Base-by-base conservation (phyloP, 2,113 vertebrate genomes). In the Pelecanus crispus region DNA sequence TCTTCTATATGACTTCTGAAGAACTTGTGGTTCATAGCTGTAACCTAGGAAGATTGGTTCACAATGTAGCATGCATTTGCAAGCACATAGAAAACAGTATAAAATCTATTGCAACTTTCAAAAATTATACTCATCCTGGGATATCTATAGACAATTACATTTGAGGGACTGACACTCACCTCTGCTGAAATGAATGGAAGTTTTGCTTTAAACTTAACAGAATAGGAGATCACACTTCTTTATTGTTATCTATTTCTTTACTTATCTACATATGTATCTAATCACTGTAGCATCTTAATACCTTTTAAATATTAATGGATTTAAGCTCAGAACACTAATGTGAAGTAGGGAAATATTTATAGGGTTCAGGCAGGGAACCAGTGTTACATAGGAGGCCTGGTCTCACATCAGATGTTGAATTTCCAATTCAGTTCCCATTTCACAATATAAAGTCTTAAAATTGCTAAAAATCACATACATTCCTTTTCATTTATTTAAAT, bases 1-100 rank as follows among this genome's bases (percentile, higher is more conserved):
- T 98, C 98, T 92, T 99, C 99, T 94, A 99, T 50, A 53, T 98
- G 98, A 81, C 81, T 98, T 52, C 98, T 98, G 96, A 99, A 99
- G 88, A 98, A 98, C 66, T 98, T 99, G 92, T 99, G 98, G 92
- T 98, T 98, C 94, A 99, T 95, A 73, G 98, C 94, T 70, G 98
- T 99, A 58, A 99, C 98, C 99, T 99, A 65, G 66, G 44, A 53
- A 90, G 85, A 81, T 86, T 42, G 29, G 63, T 81, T 62, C 53
- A 87, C 56, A 87, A 29, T 14, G 77, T 8, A 80, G 38, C 20
- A 83, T 13, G 20, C 8, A 38, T n/a, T 92, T 68, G 44, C 49
- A 82, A 94, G 28, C 52, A 86, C 28, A 81, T 0, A 74, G 32
- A 61, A 74, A 79, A 71, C 21, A 74, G 31, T 15, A 68, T 25